Conservation (phyloP, 2,113 vertebrate species). For the Mus pahari region DNA sequence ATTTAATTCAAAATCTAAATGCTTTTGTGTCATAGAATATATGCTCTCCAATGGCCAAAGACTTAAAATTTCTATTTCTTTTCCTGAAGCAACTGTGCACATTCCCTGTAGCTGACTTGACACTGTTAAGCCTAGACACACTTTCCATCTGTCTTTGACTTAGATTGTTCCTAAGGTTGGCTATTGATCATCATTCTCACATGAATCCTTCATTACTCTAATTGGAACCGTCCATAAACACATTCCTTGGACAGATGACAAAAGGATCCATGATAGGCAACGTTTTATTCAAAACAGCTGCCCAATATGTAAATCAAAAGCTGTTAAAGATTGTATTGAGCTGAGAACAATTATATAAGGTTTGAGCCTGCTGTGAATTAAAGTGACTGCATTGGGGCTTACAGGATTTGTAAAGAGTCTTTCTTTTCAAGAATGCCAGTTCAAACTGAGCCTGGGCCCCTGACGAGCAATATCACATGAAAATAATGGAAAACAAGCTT, state of each 20-base stretch:
- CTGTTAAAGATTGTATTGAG: slow-evolving; percentile 81
- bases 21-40: slow-evolving; percentile 73
- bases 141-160: slow-evolving; percentile 82
- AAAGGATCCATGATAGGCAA: slow-evolving; percentile 79
- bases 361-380: slow-evolving; percentile 82
- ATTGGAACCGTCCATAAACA: slow-evolving; percentile 84
- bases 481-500: slow-evolving; percentile 70
- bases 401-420: slow-evolving; percentile 81
- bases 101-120: slow-evolving; percentile 76
- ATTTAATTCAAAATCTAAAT: slow-evolving; percentile 75
- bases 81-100: slow-evolving; percentile 69
- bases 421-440: slow-evolving; percentile 76
- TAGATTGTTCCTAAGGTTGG: slow-evolving; percentile 77
- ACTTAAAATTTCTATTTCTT: slow-evolving; percentile 75
- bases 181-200: slow-evolving; percentile 82
- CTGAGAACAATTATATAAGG: slow-evolving; percentile 83
- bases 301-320: slow-evolving; percentile 83
- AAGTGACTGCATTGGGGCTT: slow-evolving; percentile 78
- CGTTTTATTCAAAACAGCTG: slow-evolving; percentile 82
- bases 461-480: slow-evolving; percentile 68
- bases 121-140: slow-evolving; percentile 76
- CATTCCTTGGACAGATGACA: slow-evolving; percentile 83
- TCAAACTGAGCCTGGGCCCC: slow-evolving; percentile 69
- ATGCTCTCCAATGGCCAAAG: slow-evolving; percentile 61
- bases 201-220: slow-evolving; percentile 83